phyloP scores from a whole-genome alignment of 2,888 invertebrate species.

The Zaprionus bogoriensis region DNA sequence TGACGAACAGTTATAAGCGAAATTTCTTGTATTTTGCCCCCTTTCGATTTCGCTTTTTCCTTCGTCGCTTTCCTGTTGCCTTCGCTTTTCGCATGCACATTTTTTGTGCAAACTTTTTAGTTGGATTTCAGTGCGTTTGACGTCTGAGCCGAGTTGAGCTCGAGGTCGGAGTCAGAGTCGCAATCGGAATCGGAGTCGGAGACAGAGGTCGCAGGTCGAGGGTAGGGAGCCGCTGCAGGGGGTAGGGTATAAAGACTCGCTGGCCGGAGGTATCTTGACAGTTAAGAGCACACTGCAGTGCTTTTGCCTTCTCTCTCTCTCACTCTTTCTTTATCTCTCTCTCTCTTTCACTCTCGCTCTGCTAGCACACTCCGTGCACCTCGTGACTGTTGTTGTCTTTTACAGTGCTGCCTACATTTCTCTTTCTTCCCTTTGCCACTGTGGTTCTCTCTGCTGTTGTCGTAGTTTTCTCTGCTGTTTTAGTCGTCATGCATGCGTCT shows the following conservation, averaged over 20 bases:
- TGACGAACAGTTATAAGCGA: conserved; percentile 4
- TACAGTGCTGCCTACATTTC: no score
- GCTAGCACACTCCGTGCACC: not conserved
- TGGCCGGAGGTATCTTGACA: no score
- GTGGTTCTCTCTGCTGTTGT: conserved; percentile 5
- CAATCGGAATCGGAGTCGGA: no score
- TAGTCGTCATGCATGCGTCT: conserved; percentile 32
- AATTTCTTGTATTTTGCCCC: not conserved
- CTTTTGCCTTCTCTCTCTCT: no score
- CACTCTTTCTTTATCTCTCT: conserved; percentile 10
- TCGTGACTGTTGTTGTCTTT: not conserved
- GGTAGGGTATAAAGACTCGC: no score
- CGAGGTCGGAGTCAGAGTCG: not conserved
- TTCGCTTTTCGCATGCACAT: not conserved
- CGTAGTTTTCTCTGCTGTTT: not conserved
- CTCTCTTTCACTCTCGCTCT: no score
- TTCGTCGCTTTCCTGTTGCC: not conserved
- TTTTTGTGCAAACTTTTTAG: conserved; percentile 14
- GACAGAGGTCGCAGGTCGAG: not conserved
- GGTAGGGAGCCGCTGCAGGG: no score
- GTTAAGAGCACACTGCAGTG: no score
- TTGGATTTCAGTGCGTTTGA: conserved; percentile 10
- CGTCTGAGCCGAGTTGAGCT: not conserved
- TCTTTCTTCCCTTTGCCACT: not conserved
- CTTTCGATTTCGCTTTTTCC: not conserved